Percentiles rank a stretch among this genome's conserved stretches.
These are phyloP conservation scores for Paramormyrops kingsleyae DNA, from an alignment of 2,113 vertebrate genomes.

Conservation along the genomic window DNA sequence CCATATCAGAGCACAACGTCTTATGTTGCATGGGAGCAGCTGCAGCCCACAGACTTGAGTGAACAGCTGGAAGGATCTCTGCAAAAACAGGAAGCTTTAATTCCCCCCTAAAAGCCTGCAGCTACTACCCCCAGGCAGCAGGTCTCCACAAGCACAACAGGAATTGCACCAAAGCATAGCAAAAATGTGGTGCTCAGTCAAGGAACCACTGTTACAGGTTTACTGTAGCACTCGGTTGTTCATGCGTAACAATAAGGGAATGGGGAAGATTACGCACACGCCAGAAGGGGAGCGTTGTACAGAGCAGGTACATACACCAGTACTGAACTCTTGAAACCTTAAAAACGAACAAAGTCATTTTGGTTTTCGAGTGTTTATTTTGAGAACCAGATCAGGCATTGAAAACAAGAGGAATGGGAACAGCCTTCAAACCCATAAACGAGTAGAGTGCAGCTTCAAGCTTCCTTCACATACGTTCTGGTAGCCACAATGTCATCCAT, in stretches of 20 bases:
- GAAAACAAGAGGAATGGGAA: neutral
- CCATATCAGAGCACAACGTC: neutral
- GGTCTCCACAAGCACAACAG: neutral
- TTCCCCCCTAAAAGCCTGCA: no score
- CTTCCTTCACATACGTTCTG: slow-evolving; percentile 73
- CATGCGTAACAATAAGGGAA: neutral
- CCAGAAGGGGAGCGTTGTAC: no score
- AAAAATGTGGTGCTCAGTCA: neutral
- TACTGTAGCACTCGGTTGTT: neutral
- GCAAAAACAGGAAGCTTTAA: no score
- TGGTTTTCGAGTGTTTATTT: neutral
- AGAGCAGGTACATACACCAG: neutral
- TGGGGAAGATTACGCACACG: neutral
- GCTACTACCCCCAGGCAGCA: neutral
- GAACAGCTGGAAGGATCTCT: no score
- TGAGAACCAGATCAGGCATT: neutral
- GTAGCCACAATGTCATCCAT: slow-evolving; percentile 68
- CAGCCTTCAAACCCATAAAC: neutral
- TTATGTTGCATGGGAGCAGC: neutral
- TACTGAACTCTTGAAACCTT: neutral
- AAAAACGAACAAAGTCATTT: neutral
- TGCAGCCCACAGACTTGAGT: neutral
- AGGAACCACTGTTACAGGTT: neutral
- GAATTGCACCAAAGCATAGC: neutral
- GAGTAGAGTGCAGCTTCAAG: slow-evolving; percentile 32